These are phyloP conservation scores for Leptocoma aspasia DNA, from an alignment of 2,113 vertebrate species.

Conservation along the genomic window DNA sequence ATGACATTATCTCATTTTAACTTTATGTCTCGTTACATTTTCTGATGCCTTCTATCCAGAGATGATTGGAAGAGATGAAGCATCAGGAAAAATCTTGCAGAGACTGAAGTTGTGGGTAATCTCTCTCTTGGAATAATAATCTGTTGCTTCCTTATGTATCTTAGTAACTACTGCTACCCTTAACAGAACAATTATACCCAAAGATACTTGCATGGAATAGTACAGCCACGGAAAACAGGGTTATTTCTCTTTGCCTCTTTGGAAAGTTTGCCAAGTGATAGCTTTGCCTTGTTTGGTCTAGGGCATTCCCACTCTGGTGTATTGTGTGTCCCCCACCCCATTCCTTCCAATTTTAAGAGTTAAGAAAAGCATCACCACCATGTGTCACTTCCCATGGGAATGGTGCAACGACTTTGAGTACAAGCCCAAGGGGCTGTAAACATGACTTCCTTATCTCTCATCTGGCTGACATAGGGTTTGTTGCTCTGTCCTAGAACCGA, in stretches of 20 bases:
- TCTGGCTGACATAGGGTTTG: neutral
- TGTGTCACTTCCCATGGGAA: neutral
- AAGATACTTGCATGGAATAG: neutral
- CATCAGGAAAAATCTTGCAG: constrained; percentile 32
- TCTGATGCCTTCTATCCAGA: constrained; percentile 27
- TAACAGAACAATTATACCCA: neutral
- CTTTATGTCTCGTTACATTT: constrained; percentile 43
- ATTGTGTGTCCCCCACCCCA: neutral
- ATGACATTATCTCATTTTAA: constrained; percentile 47
- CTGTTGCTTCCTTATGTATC: constrained; percentile 32
- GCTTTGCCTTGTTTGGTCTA: neutral
- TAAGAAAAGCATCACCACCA: constrained; percentile 1
- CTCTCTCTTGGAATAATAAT: constrained; percentile 22
- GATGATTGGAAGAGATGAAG: constrained; percentile 10
- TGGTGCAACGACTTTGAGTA: neutral
- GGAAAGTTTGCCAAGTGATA: constrained; percentile 55
- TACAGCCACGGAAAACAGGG: constrained; percentile 14
- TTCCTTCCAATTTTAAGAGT: neutral
- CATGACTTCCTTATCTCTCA: neutral
- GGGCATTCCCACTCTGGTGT: neutral
- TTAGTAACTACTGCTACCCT: neutral
- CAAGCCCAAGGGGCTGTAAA: neutral
- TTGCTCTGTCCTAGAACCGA: neutral
- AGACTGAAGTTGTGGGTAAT: constrained; percentile 18
- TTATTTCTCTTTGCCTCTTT: constrained; percentile 20